These are phyloP conservation scores for Acanthoscelides obtectus DNA, from an alignment of 2,888 invertebrate genomes.

Conservation along the genomic window DNA sequence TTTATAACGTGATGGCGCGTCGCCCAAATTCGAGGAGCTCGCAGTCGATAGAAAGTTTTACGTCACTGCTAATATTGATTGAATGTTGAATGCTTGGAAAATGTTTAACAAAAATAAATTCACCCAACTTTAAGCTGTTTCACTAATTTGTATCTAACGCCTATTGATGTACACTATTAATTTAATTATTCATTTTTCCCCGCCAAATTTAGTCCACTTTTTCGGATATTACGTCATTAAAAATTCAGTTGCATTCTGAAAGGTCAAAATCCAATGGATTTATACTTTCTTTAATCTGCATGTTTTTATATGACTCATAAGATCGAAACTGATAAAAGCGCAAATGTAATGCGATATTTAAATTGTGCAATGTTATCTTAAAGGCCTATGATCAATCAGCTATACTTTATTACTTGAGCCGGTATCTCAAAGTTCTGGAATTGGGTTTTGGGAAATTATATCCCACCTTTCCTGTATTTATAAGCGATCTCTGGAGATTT, in stretches of 20 bases:
- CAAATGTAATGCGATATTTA: not conserved
- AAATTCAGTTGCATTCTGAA: not conserved
- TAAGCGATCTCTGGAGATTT: too few relatives aligned
- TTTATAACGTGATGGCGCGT: conserved; percentile 9
- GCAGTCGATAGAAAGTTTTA: conserved; percentile 30
- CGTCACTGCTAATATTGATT: conserved; percentile 33
- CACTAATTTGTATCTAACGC: not conserved
- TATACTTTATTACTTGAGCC: not conserved
- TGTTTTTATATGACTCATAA: not conserved
- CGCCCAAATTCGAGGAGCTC: conserved; percentile 5
- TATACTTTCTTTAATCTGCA: not conserved
- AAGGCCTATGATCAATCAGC: not conserved
- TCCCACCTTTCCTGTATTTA: not conserved
- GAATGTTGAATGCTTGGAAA: conserved; percentile 5
- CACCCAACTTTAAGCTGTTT: not conserved
- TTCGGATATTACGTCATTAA: conserved; percentile 11
- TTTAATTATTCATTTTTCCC: conserved; percentile 1
- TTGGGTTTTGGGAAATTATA: not conserved
- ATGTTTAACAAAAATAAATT: not conserved
- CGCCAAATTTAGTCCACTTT: conserved; percentile 10
- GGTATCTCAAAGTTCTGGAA: not conserved
- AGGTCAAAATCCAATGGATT: not conserved
- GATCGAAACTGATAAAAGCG: not conserved
- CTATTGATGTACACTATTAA: not conserved
- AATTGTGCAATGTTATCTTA: not conserved